These are phyloP conservation scores for Nannoperca obscura DNA, from an alignment of 2,797 vertebrate species.

Conservation along the genomic window DNA sequence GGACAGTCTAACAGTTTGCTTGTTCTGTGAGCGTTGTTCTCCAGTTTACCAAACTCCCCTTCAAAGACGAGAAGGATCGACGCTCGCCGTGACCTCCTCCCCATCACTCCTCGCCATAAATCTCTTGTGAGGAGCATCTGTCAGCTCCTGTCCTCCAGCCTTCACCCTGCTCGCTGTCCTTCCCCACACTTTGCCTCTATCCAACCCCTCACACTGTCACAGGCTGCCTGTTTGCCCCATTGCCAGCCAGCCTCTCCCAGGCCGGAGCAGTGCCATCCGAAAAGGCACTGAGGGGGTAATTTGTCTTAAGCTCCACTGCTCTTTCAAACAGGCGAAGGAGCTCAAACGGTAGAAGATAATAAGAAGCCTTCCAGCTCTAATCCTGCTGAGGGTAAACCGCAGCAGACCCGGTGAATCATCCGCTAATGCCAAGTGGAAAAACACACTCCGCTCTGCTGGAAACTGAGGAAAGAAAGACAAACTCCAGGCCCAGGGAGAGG, in stretches of 20 bases:
- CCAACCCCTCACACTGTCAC: constrained; percentile 14
- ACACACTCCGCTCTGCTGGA: constrained; percentile 63
- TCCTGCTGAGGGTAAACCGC: constrained; percentile 70
- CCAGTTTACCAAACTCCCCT: constrained; percentile 13
- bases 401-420: constrained; percentile 72
- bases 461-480: constrained; percentile 52
- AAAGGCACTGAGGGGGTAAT: constrained; percentile 69
- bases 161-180: constrained; percentile 48
- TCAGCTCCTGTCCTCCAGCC: constrained; percentile 11
- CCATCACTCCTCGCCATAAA: constrained; percentile 43
- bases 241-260: constrained; percentile 37
- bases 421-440: constrained; percentile 68
- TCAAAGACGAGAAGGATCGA: background rate
- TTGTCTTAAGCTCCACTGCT: constrained; percentile 74
- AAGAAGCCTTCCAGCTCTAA: constrained; percentile 72
- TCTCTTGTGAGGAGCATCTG: constrained; percentile 43
- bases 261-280: constrained; percentile 44
- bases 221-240: constrained; percentile 19
- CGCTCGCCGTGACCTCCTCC: constrained; percentile 29
- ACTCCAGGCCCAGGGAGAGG: constrained; percentile 41
- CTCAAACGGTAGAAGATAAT: constrained; percentile 71
- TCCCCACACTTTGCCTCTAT: constrained; percentile 9
- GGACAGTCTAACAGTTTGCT: background rate
- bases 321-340: constrained; percentile 61
- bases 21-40: constrained; percentile 22